phyloP scores from a whole-genome alignment of 2,797 vertebrate species.

The Sebastolobus altivelis region DNA sequence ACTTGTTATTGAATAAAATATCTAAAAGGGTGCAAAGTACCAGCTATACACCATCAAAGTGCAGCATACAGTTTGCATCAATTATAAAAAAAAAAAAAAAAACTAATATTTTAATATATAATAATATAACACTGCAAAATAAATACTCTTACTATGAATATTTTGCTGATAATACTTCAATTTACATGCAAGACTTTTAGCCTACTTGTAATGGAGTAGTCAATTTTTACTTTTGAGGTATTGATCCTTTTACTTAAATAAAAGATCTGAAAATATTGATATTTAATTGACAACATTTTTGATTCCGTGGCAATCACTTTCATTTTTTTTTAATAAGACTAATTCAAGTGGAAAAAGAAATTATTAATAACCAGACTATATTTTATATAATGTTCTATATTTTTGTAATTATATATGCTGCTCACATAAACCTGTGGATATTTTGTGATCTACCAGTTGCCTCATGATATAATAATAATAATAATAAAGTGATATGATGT shows the following conservation, averaged over 20 bases:
- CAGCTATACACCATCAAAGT: neutral
- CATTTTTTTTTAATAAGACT: neutral
- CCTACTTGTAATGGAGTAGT: neutral
- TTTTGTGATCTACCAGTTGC: neutral
- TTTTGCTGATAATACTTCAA: neutral
- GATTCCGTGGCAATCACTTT: neutral
- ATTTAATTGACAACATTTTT: neutral
- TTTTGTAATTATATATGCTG: neutral
- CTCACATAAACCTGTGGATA: neutral
- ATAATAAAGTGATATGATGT: neutral
- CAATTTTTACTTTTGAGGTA: neutral
- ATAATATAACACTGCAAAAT: neutral
- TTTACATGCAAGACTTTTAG: neutral
- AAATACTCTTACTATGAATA: neutral
- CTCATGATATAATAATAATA: slow-evolving; percentile 1
- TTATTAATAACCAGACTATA: accelerated
- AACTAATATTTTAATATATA: neutral
- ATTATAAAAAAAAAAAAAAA: neutral
- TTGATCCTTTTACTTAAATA: neutral
- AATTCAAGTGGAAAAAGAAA: neutral
- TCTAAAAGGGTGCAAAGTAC: neutral
- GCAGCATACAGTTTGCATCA: neutral
- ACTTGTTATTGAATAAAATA: neutral
- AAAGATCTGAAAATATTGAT: neutral
- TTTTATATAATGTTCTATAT: neutral